Percentiles rank a stretch among this genome's conserved stretches.
phyloP scores from a whole-genome alignment of 2,797 vertebrate species.

The Cetoscarus ocellatus region DNA sequence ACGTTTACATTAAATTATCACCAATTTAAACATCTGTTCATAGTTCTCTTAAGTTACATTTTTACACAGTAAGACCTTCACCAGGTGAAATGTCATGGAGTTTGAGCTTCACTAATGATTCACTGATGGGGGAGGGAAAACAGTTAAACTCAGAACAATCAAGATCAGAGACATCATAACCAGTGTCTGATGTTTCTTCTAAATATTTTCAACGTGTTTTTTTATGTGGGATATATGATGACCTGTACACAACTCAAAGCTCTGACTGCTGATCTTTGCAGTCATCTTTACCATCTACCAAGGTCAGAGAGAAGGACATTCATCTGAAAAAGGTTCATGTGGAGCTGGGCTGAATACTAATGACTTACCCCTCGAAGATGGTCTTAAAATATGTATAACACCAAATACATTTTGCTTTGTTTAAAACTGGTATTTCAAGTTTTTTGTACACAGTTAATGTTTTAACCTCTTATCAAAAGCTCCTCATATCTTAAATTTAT shows the following conservation, averaged over 20 bases:
- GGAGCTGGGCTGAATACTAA: not conserved
- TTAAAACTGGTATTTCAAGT: not conserved
- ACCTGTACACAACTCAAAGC: accelerated
- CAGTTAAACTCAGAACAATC: not conserved
- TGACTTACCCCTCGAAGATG: not conserved
- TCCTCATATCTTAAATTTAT: too few relatives aligned
- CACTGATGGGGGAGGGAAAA: constrained; percentile 9
- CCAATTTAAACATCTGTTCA: not conserved
- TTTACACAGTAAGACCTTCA: not conserved
- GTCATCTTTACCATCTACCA: too few relatives aligned
- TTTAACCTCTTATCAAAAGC: too few relatives aligned
- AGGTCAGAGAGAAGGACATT: not conserved
- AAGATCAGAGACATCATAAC: accelerated
- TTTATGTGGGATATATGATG: too few relatives aligned
- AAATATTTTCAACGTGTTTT: too few relatives aligned
- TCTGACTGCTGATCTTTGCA: not conserved
- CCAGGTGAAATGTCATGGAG: not conserved
- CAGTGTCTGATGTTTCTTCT: not conserved
- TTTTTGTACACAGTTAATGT: too few relatives aligned
- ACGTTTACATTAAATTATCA: too few relatives aligned
- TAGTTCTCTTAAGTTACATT: not conserved
- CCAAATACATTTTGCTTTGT: not conserved
- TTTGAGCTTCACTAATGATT: constrained; percentile 35
- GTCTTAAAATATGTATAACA: not conserved
- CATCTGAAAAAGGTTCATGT: not conserved